Conservation (phyloP, 2,888 invertebrate genomes). For the Amaurobius ferox region DNA sequence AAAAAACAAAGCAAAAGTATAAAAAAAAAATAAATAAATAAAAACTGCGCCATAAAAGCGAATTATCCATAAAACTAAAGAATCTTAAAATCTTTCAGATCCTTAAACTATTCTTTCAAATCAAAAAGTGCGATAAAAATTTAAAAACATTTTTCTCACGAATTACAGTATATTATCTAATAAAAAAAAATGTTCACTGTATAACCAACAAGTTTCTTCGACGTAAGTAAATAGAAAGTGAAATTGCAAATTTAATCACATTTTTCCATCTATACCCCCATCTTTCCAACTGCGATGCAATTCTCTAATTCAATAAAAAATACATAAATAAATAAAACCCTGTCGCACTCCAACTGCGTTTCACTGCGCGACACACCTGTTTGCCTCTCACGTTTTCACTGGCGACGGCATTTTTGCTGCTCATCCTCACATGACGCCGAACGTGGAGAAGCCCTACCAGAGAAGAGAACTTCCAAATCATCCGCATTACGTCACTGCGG, state of each 20-base stretch:
- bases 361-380: slow-evolving; percentile 19
- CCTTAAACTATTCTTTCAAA: too few species aligned
- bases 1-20: too few species aligned
- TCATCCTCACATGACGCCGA: slow-evolving; percentile 25
- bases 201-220: too few species aligned
- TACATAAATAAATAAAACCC: neutral
- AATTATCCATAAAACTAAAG: too few species aligned
- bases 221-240: too few species aligned
- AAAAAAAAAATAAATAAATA: neutral
- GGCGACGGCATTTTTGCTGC: neutral
- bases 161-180: too few species aligned
- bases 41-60: too few species aligned
- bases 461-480: slow-evolving; percentile 38
- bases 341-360: neutral
- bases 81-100: too few species aligned
- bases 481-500: slow-evolving; percentile 32
- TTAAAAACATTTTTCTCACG: too few species aligned
- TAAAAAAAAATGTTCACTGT: too few species aligned
- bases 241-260: neutral
- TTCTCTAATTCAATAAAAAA: neutral
- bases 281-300: neutral
- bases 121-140: too few species aligned
- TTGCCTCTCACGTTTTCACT: slow-evolving; percentile 15
- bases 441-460: slow-evolving; percentile 40
- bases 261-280: neutral